phyloP scores from a whole-genome alignment of 2,888 invertebrate species.

The Macrosoma leucophasiata region DNA sequence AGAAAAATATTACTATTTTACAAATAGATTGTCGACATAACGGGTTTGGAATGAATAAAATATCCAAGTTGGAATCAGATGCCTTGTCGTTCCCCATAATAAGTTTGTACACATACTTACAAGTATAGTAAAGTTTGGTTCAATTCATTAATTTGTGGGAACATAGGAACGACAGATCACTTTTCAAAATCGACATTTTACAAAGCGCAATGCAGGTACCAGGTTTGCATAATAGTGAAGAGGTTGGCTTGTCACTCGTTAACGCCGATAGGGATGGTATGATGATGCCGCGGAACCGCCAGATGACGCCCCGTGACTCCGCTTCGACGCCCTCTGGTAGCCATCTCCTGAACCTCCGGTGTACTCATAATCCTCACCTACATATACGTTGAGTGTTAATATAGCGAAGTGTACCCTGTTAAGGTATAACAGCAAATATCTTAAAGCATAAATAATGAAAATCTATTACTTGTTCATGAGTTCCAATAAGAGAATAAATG shows the following conservation, averaged over 20 bases:
- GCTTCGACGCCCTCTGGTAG: slow-evolving; percentile 63
- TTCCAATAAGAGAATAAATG: slow-evolving; percentile 28
- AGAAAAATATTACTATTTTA: slow-evolving; percentile 60
- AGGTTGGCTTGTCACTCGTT: slow-evolving; percentile 39
- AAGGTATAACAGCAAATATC: slow-evolving; percentile 15
- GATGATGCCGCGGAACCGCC: slow-evolving; percentile 59
- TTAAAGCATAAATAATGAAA: slow-evolving; percentile 14
- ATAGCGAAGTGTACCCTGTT: no score
- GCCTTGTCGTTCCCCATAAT: no score
- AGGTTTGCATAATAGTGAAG: slow-evolving; percentile 25
- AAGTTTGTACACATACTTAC: no score
- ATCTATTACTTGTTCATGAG: slow-evolving; percentile 11
- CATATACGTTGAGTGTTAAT: slow-evolving; percentile 21
- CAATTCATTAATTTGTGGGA: no score
- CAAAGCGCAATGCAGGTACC: slow-evolving; percentile 32
- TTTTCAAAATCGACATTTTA: no score
- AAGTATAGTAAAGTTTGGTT: no score
- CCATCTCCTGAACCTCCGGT: slow-evolving; percentile 70
- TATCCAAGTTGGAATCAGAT: no score
- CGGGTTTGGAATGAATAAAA: no score
- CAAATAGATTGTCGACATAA: slow-evolving; percentile 39
- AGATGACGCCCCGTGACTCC: slow-evolving; percentile 56
- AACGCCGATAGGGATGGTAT: slow-evolving; percentile 70
- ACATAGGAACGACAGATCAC: no score
- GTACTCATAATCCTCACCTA: slow-evolving; percentile 71